phyloP scores from a whole-genome alignment of 2,888 invertebrate genomes.

The Eupithecia vulgata region DNA sequence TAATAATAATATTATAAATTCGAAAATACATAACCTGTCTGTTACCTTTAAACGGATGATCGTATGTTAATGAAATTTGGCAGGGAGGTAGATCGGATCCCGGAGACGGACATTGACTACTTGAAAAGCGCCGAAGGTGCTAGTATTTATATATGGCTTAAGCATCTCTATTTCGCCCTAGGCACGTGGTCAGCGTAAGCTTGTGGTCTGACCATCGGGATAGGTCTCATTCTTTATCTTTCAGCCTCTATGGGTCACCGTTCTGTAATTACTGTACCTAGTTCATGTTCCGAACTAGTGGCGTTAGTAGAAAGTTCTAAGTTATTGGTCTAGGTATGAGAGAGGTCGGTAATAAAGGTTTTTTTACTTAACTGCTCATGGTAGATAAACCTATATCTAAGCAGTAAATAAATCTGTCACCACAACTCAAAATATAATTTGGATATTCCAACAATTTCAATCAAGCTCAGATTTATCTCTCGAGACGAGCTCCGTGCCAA shows the following conservation, averaged over 20 bases:
- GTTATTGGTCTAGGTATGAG: not conserved
- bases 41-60: no score
- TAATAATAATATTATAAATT: no score
- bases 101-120: no score
- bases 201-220: no score
- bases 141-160: not conserved
- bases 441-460: conserved; percentile 9
- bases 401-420: conserved; percentile 3
- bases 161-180: not conserved
- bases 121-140: no score
- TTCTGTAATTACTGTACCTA: not conserved
- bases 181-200: no score
- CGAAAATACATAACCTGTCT: no score
- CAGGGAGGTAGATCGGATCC: no score
- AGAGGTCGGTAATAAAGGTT: no score
- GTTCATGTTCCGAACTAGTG: not conserved
- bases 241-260: not conserved
- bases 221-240: not conserved
- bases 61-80: no score
- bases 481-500: conserved; percentile 3
- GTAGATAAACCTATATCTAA: not conserved
- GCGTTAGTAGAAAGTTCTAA: not conserved
- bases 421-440: conserved; percentile 1
- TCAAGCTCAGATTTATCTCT: conserved; percentile 7
- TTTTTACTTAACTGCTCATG: not conserved